These are phyloP conservation scores for Tupiocoris notatus DNA, from an alignment of 2,888 invertebrate species.

Conservation along the genomic window DNA sequence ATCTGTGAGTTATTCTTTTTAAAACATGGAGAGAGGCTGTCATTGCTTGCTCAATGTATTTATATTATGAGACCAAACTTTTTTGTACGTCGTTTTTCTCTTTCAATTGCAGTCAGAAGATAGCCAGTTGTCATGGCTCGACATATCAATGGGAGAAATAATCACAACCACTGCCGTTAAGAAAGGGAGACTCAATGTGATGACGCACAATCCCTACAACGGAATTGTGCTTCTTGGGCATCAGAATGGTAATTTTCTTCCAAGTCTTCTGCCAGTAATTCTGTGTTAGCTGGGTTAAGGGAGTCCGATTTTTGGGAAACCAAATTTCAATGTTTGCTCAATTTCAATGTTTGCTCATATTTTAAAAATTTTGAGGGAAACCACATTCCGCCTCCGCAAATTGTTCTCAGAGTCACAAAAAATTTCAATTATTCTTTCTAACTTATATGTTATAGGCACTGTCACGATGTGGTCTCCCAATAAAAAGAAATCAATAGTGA, in stretches of 20 bases:
- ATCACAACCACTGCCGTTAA: constrained; percentile 74
- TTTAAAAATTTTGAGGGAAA: too few relatives aligned
- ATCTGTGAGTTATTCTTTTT: constrained; percentile 68
- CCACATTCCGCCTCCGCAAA: too few relatives aligned
- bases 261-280: neutral
- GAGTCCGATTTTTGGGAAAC: too few relatives aligned
- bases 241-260: constrained; percentile 63
- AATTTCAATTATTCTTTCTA: too few relatives aligned
- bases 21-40: too few relatives aligned
- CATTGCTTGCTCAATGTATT: too few relatives aligned
- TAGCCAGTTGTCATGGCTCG: constrained; percentile 88
- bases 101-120: constrained; percentile 64
- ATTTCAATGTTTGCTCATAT: too few relatives aligned
- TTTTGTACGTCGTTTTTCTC: neutral
- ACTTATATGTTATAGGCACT: constrained; percentile 65
- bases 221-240: constrained; percentile 89
- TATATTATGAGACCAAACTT: neutral
- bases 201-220: constrained; percentile 94
- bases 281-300: too few relatives aligned
- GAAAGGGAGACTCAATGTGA: constrained; percentile 73
- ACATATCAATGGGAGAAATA: constrained; percentile 89
- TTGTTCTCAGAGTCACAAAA: too few relatives aligned
- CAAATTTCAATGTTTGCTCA: too few relatives aligned
- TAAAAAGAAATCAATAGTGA: constrained; percentile 77
- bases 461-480: constrained; percentile 96